phyloP scores from a whole-genome alignment of 2,113 vertebrate genomes.

The Siniperca chuatsi region DNA sequence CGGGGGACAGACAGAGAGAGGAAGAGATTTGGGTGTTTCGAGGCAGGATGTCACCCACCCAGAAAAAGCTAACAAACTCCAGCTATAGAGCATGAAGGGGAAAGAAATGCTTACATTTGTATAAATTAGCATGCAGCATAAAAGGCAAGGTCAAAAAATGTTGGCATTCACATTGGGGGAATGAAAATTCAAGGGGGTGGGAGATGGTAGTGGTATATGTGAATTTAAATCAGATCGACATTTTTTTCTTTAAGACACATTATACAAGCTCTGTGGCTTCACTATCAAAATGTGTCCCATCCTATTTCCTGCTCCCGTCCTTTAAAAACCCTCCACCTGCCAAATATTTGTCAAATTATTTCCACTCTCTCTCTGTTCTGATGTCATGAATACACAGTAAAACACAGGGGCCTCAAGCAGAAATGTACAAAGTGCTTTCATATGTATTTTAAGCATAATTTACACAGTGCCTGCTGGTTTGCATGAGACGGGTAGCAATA shows the following conservation, averaged over 20 bases:
- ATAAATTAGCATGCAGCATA: conserved; percentile 80
- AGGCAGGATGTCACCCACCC: conserved; percentile 52
- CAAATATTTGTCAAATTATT: conserved; percentile 58
- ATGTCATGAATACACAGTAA: conserved; percentile 39
- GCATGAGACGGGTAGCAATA: conserved; percentile 46
- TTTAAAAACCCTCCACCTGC: conserved; percentile 50
- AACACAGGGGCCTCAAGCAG: conserved; percentile 10
- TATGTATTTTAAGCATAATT: conserved; percentile 53
- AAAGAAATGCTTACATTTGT: conserved; percentile 80
- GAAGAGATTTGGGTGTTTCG: conserved; percentile 45
- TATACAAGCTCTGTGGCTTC: conserved; percentile 33
- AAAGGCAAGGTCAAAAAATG: conserved; percentile 76
- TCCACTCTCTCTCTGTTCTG: conserved; percentile 22
- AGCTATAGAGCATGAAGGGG: conserved; percentile 54
- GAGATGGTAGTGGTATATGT: conserved; percentile 34
- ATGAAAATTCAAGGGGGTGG: conserved; percentile 56
- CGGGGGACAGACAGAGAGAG: conserved; percentile 16
- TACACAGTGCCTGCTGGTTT: conserved; percentile 45
- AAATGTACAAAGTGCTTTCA: conserved; percentile 50
- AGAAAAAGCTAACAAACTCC: conserved; percentile 69
- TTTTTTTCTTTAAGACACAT: conserved; percentile 29
- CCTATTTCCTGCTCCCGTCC: conserved; percentile 21
- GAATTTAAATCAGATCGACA: conserved; percentile 67
- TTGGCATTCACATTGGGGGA: conserved; percentile 58
- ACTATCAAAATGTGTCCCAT: conserved; percentile 50